Percentiles rank a stretch among this genome's conserved stretches.
These are phyloP conservation scores for Sorex maritimensis DNA, from an alignment of 2,797 vertebrate species.

Conservation along the genomic window DNA sequence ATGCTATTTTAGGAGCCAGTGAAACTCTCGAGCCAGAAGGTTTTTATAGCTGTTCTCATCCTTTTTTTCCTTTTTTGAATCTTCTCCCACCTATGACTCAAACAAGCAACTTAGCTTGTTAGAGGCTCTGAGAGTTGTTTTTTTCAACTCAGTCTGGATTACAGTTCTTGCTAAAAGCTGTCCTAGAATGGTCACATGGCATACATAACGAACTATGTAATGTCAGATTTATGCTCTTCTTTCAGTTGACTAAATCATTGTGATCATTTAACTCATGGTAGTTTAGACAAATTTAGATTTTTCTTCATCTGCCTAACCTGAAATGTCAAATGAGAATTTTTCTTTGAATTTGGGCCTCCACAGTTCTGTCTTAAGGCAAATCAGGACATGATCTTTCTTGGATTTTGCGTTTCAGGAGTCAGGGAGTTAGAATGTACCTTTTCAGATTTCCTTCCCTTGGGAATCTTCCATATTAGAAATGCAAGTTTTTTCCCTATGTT, in stretches of 20 bases:
- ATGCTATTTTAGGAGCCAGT: conserved; percentile 29
- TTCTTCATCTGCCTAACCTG: conserved; percentile 1
- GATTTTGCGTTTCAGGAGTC: neutral
- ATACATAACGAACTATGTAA: neutral
- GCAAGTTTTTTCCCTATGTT: neutral
- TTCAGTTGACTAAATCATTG: neutral
- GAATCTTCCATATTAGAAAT: neutral
- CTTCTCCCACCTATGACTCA: conserved; percentile 9
- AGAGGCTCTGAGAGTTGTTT: neutral
- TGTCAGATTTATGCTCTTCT: neutral
- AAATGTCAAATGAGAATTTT: neutral
- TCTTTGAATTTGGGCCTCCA: neutral
- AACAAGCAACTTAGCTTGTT: neutral
- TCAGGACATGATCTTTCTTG: neutral
- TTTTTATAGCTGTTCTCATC: neutral
- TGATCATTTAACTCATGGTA: neutral
- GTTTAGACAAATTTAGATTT: conserved; percentile 40
- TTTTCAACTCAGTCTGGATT: neutral
- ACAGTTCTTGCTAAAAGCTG: neutral
- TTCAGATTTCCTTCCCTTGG: neutral
- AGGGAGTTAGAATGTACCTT: neutral
- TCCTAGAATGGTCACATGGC: neutral
- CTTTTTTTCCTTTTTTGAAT: neutral
- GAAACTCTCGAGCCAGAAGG: neutral
- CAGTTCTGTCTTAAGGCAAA: neutral